Evolutionary conservation across 2,797 vertebrate species (phyloP).

Genomic region (Loris lydekkerianus): DNA sequence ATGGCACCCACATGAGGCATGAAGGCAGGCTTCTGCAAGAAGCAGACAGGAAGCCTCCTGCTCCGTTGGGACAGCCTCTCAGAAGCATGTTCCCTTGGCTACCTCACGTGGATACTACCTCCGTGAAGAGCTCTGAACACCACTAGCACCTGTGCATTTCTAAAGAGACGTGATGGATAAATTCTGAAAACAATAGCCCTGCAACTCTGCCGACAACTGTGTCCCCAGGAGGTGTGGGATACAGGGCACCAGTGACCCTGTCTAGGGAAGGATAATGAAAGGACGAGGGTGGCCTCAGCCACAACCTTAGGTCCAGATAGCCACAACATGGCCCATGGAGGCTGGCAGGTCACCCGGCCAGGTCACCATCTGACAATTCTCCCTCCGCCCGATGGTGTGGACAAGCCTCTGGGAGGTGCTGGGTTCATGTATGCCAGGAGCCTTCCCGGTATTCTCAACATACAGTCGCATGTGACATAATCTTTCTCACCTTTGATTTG

Average conservation of each 20-base stretch:
- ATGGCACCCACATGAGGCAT: no score
- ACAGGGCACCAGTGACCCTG: neutral
- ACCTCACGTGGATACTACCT: neutral
- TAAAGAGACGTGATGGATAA: neutral
- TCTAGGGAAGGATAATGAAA: neutral
- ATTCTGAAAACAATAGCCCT: neutral
- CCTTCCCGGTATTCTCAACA: neutral
- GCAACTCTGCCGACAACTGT: neutral
- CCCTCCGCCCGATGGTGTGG: no score
- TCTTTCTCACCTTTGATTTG: neutral
- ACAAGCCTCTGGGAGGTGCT: neutral
- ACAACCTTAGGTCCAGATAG: neutral
- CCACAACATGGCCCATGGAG: fast-evolving
- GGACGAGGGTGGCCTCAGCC: neutral
- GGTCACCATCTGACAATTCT: neutral
- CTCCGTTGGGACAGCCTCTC: neutral
- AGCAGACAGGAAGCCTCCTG: neutral
- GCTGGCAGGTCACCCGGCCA: neutral
- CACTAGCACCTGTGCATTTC: fast-evolving
- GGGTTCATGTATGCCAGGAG: fast-evolving
- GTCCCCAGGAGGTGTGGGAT: neutral
- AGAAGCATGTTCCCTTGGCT: neutral
- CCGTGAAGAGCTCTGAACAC: neutral
- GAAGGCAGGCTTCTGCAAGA: neutral
- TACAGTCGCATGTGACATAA: no score